A percentile compares a stretch with the other conserved stretches of the same genome.
Evolutionary conservation across 2,797 vertebrate species (phyloP).

Genomic region (Ctenosaura bakeri): DNA sequence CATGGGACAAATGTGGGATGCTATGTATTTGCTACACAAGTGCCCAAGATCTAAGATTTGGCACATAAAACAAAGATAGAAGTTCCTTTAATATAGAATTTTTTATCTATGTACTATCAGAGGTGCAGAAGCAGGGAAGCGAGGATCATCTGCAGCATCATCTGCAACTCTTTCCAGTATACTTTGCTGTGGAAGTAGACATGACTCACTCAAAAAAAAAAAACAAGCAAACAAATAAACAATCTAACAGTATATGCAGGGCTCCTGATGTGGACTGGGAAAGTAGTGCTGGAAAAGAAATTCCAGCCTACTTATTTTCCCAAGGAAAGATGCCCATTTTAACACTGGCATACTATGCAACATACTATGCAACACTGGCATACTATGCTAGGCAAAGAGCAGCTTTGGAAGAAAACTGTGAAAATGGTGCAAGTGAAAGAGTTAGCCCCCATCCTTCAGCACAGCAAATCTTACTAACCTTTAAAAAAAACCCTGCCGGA

Average conservation of each 20-base stretch:
- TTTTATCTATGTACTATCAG: background rate
- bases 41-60: background rate
- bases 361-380: background rate
- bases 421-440: background rate
- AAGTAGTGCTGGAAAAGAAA: background rate
- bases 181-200: background rate
- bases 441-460: background rate
- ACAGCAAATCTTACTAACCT: background rate
- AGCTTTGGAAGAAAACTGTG: background rate
- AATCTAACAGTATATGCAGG: background rate
- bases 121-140: background rate
- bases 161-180: background rate
- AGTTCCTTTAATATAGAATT: background rate
- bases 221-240: background rate
- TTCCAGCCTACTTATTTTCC: background rate
- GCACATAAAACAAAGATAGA: background rate
- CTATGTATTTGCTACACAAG: background rate
- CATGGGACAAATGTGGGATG: background rate
- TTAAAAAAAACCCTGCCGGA: background rate
- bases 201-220: too few species aligned
- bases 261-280: too few species aligned
- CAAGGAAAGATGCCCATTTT: background rate
- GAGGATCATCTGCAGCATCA: background rate
- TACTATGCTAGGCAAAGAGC: background rate
- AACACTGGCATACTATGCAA: background rate